Evolutionary conservation across 1,140 invertebrate species (phyloP).

Genomic region (Ceratina australensis): DNA sequence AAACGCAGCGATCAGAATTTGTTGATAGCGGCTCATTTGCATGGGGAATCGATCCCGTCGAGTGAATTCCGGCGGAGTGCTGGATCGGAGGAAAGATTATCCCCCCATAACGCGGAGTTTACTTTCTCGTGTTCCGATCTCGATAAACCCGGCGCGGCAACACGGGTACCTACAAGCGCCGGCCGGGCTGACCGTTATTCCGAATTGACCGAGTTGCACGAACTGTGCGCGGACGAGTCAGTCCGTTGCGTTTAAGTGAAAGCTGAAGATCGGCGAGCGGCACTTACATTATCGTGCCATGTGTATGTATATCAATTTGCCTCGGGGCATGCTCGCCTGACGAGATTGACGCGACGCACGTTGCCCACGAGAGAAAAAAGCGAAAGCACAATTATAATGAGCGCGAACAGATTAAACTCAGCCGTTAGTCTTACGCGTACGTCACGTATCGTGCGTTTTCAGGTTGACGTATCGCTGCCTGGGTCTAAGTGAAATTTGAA

Average conservation of each 20-base stretch:
- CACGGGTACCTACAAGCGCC: neutral
- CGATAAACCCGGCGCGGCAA: neutral
- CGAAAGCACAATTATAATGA: neutral
- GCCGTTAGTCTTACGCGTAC: neutral
- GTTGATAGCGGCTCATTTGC: constrained; percentile 9
- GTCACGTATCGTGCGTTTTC: neutral
- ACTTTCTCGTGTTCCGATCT: constrained; percentile 12
- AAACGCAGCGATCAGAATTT: constrained; percentile 1
- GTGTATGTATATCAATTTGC: constrained; percentile 7
- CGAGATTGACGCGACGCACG: neutral
- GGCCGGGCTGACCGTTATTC: constrained; percentile 9
- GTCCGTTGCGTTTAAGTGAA: neutral
- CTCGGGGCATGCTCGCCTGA: neutral
- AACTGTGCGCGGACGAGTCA: neutral
- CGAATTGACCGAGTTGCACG: constrained; percentile 1
- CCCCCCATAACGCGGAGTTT: neutral
- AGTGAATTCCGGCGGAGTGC: neutral
- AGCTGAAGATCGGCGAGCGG: neutral
- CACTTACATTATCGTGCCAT: no score
- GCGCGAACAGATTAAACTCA: neutral
- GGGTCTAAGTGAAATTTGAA: no score
- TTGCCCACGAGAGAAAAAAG: neutral
- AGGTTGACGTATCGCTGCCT: neutral
- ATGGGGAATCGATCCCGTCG: neutral
- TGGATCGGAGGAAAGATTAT: neutral